phyloP scores from a whole-genome alignment of 2,113 vertebrate species.

The Galemys pyrenaicus region DNA sequence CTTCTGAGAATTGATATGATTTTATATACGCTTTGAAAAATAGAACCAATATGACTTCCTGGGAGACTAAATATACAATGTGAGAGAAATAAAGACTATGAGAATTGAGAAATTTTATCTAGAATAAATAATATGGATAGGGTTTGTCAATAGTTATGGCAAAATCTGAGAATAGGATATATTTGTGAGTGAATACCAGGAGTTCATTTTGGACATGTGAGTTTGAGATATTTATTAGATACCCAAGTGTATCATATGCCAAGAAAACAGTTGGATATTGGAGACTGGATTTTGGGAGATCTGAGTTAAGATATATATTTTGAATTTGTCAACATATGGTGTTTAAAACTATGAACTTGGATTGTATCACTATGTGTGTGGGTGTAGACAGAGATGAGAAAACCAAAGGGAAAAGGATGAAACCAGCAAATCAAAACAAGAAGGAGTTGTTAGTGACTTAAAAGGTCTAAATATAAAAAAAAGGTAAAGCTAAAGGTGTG shows the following conservation, averaged over 20 bases:
- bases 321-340: slow-evolving; percentile 62
- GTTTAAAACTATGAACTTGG: slow-evolving; percentile 63
- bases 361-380: slow-evolving; percentile 32
- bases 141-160: background rate
- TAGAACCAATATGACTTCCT: background rate
- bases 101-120: background rate
- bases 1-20: background rate
- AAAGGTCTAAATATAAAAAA: too few species aligned
- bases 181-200: background rate
- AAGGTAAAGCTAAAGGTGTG: background rate
- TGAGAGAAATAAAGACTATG: background rate
- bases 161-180: background rate
- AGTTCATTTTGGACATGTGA: background rate
- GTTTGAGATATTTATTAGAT: background rate
- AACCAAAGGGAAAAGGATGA: background rate
- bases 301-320: slow-evolving; percentile 36
- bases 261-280: slow-evolving; percentile 17
- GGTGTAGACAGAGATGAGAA: slow-evolving; percentile 10
- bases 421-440: background rate
- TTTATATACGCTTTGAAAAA: background rate
- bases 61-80: background rate
- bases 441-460: background rate
- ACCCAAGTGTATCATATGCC: background rate
- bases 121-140: background rate
- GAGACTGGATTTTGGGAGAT: slow-evolving; percentile 32